Conservation (phyloP, 2,113 vertebrate genomes). For the Okapia johnstoni region DNA sequence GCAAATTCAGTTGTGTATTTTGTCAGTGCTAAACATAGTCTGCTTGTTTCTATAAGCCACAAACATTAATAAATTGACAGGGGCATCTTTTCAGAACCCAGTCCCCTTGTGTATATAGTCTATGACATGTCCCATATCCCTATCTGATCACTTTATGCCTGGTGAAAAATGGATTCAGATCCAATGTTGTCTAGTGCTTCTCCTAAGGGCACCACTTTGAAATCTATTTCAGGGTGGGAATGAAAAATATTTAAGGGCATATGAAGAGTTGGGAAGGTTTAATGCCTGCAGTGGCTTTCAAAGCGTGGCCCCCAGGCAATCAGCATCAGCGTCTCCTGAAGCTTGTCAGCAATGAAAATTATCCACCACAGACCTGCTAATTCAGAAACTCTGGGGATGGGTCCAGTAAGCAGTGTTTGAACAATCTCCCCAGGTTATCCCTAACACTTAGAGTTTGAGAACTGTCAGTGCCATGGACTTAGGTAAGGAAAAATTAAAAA, state of each 20-base stretch:
- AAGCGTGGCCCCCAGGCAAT: background rate
- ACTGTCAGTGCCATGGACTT: background rate
- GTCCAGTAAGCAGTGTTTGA: background rate
- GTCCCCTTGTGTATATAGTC: background rate
- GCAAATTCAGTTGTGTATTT: background rate
- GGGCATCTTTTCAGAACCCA: background rate
- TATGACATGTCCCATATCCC: rapidly evolving
- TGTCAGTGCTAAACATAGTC: background rate
- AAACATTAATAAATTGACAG: background rate
- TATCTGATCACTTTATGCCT: background rate
- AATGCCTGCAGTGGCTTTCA: background rate
- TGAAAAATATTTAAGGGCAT: background rate
- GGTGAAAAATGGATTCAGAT: background rate
- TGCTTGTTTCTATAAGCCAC: background rate
- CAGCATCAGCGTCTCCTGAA: background rate
- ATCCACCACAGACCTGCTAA: background rate
- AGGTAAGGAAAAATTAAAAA: background rate
- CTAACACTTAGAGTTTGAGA: background rate
- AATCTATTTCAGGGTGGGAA: background rate
- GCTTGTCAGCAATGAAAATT: background rate
- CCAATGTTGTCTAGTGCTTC: background rate
- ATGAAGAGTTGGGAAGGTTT: background rate
- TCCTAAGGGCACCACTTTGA: background rate
- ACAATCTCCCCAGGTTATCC: background rate
- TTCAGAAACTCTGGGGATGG: background rate